phyloP scores from a whole-genome alignment of 2,888 invertebrate genomes.

The Keiferia lycopersicella region DNA sequence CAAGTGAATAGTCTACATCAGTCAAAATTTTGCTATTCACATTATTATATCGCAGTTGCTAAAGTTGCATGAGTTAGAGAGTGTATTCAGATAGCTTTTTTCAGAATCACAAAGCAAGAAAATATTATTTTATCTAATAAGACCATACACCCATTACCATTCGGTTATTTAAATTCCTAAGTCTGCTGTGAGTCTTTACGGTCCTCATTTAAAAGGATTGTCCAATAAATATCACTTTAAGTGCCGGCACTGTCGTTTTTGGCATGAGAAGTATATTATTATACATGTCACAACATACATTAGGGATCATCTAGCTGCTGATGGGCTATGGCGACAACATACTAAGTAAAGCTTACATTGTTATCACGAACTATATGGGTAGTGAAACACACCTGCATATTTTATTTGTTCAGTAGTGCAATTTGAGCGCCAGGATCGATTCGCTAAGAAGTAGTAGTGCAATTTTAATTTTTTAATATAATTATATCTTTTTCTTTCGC shows the following conservation, averaged over 20 bases:
- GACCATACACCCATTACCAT: constrained; percentile 35
- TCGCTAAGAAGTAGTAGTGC: no score
- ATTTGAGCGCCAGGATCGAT: no score
- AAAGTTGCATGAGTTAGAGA: no score
- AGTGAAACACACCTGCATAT: no score
- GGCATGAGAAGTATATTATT: constrained; percentile 23
- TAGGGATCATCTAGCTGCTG: background rate
- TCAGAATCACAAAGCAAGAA: no score
- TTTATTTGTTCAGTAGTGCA: no score
- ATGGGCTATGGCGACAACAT: background rate
- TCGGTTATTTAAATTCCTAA: constrained; percentile 48
- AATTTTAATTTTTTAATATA: no score
- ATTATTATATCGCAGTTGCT: no score
- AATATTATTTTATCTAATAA: constrained; percentile 18
- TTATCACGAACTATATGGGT: background rate
- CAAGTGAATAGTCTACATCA: no score
- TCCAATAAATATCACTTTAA: constrained; percentile 19
- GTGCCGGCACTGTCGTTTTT: constrained; percentile 19
- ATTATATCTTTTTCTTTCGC: no score
- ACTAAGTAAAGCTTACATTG: background rate
- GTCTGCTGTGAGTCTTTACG: constrained; percentile 38
- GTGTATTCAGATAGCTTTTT: no score
- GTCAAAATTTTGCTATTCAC: no score
- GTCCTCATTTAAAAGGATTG: constrained; percentile 38
- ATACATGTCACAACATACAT: constrained; percentile 15